phyloP scores from a whole-genome alignment of 2,113 vertebrate species.

The Rhegmatorhina hoffmannsi region DNA sequence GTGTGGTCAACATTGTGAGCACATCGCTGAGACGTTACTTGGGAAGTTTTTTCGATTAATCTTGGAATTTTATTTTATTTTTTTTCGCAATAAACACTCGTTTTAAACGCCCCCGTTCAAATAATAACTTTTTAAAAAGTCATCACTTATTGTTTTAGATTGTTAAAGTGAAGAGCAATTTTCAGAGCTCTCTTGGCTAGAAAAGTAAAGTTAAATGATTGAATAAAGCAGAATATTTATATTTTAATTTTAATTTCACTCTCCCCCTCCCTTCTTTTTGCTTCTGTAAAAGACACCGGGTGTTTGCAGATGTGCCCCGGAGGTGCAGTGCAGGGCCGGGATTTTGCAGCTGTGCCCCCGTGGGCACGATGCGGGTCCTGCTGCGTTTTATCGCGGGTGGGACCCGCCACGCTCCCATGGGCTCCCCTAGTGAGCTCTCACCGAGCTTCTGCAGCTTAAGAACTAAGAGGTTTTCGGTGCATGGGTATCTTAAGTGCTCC shows the following conservation, averaged over 20 bases:
- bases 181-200: background rate
- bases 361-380: background rate
- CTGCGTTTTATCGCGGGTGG: background rate
- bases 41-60: background rate
- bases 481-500: background rate
- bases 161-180: background rate
- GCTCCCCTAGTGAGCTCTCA: background rate
- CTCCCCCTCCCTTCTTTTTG: accelerated
- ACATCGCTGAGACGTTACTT: background rate
- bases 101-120: background rate
- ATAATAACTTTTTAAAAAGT: background rate
- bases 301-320: background rate
- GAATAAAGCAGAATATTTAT: background rate
- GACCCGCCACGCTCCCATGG: background rate
- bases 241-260: background rate
- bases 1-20: background rate
- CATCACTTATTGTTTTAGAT: background rate
- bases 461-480: background rate
- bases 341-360: background rate
- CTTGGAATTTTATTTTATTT: background rate
- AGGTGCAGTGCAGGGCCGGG: background rate
- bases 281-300: background rate
- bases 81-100: background rate
- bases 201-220: background rate
- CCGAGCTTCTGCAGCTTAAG: background rate